phyloP scores from a whole-genome alignment of 2,113 vertebrate genomes.

The Forbesichthys agassizii region DNA sequence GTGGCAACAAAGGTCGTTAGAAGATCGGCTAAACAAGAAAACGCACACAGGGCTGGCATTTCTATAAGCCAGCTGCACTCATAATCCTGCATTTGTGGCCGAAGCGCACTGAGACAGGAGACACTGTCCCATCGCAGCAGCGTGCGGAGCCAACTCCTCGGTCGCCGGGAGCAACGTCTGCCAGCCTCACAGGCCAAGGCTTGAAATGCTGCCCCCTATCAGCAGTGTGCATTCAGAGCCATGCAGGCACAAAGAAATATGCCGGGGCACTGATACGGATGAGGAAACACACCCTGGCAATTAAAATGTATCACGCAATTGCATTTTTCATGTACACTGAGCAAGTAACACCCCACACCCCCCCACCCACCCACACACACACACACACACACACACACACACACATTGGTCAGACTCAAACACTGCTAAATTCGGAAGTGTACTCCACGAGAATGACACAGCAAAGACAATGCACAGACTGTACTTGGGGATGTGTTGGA shows the following conservation, averaged over 20 bases:
- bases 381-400: neutral
- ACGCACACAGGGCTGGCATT: neutral
- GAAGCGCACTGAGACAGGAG: constrained; percentile 4
- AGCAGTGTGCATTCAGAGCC: constrained; percentile 45
- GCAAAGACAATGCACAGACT: constrained; percentile 63
- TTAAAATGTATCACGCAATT: constrained; percentile 11
- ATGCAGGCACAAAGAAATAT: constrained; percentile 2
- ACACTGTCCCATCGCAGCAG: no score
- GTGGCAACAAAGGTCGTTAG: neutral
- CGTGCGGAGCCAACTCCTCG: no score
- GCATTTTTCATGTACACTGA: neutral
- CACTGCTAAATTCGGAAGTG: constrained; percentile 52
- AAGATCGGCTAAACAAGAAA: constrained; percentile 1
- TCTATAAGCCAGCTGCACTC: neutral
- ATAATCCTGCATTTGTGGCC: constrained; percentile 1
- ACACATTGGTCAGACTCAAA: neutral
- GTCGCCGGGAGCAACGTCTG: neutral
- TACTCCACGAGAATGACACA: constrained; percentile 32
- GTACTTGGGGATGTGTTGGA: constrained; percentile 50
- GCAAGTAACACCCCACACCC: no score
- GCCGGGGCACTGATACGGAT: no score
- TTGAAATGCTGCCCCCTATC: constrained; percentile 74
- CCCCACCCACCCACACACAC: no score
- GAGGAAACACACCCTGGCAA: neutral
- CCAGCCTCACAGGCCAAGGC: neutral